A percentile compares a stretch with the other conserved stretches of the same genome.
Evolutionary conservation across 2,113 vertebrate species (phyloP).

Genomic region (Spea bombifrons): DNA sequence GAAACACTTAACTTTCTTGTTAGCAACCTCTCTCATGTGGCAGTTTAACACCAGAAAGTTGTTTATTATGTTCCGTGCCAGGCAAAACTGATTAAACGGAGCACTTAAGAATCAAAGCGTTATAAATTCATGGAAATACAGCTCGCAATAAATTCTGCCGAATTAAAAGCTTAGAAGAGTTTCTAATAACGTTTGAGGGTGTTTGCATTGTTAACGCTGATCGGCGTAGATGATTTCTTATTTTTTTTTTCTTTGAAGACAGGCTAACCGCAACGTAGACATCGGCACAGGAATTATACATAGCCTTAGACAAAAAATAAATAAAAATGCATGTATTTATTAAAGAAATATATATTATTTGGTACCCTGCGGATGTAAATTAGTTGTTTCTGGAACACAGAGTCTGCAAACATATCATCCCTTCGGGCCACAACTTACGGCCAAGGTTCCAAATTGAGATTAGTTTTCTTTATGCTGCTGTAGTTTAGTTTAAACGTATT

Average conservation of each 20-base stretch:
- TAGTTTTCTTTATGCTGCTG: background rate
- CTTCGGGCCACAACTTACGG: background rate
- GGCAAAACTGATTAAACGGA: slow-evolving; percentile 97
- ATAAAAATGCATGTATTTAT: background rate
- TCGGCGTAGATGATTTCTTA: slow-evolving; percentile 80
- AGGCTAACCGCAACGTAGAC: slow-evolving; percentile 69
- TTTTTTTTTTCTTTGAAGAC: slow-evolving; percentile 64
- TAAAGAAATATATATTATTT: background rate
- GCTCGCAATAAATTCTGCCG: slow-evolving; percentile 95
- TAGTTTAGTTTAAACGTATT: background rate
- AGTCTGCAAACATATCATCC: background rate
- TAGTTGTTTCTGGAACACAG: slow-evolving; percentile 17
- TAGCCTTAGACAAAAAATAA: slow-evolving; percentile 31
- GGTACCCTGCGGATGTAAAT: background rate
- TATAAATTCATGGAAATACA: slow-evolving; percentile 99
- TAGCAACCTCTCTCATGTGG: slow-evolving; percentile 94
- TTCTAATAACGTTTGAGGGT: slow-evolving; percentile 94
- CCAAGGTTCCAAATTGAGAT: slow-evolving; percentile 12
- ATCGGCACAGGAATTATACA: slow-evolving; percentile 67
- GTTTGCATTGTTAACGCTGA: slow-evolving; percentile 97
- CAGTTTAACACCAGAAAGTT: slow-evolving; percentile 91
- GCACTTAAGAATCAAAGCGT: slow-evolving; percentile 98
- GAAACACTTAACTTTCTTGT: slow-evolving; percentile 93
- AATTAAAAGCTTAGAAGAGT: slow-evolving; percentile 96
- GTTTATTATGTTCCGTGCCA: slow-evolving; percentile 97